A percentile compares a stretch with the other conserved stretches of the same genome.
Conservation (phyloP, 2,888 invertebrate genomes). For the Zeuzera pyrina region DNA sequence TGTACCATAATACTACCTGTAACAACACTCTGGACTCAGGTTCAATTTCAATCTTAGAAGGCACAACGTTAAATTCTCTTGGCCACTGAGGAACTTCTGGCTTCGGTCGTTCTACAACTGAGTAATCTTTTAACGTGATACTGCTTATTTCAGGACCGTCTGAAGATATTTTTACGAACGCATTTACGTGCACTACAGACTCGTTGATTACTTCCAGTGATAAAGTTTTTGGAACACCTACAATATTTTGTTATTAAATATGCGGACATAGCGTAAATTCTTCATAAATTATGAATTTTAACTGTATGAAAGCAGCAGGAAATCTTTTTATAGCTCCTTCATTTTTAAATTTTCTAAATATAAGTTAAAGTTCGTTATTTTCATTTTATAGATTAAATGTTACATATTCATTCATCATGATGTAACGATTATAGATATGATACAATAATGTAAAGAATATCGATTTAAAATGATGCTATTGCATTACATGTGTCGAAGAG, state of each 20-base stretch:
- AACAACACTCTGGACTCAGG: conserved; percentile 55
- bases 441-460: too few species aligned
- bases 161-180: conserved; percentile 53
- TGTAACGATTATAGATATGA: too few species aligned
- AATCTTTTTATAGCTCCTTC: too few species aligned
- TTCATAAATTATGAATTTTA: too few species aligned
- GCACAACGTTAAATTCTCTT: conserved; percentile 67
- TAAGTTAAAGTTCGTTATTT: too few species aligned
- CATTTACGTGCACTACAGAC: conserved; percentile 70
- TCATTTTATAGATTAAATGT: too few species aligned
- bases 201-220: conserved; percentile 66
- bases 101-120: conserved; percentile 42
- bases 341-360: too few species aligned
- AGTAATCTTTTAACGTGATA: conserved; percentile 59
- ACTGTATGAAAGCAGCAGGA: too few species aligned
- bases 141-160: conserved; percentile 71
- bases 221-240: conserved; percentile 63
- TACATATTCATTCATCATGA: too few species aligned
- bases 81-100: conserved; percentile 58
- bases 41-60: conserved; percentile 53
- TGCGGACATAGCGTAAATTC: background rate
- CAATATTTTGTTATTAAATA: conserved; percentile 3
- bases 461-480: too few species aligned
- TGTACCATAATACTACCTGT: conserved; percentile 43
- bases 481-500: too few species aligned